Evolutionary conservation across 2,113 vertebrate genomes (phyloP), one percentile per base, ranked within the genome.

Genomic region (Embiotoca jacksoni): DNA sequence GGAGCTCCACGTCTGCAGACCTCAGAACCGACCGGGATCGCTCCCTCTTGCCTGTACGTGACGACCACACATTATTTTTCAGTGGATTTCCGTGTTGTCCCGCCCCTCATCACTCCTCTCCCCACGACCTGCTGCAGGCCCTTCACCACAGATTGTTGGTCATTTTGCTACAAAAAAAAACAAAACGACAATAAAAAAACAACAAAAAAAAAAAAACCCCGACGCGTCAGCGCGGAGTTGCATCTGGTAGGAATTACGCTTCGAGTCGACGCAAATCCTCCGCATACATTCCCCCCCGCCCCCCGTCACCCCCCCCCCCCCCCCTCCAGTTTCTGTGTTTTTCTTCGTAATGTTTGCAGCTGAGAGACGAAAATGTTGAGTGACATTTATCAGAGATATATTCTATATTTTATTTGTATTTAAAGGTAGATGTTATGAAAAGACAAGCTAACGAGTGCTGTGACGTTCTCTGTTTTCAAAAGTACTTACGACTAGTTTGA

Each of bases 401-500:
- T 92, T 92, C 90, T 92, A 91, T 94, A 94, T 95, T 94, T 94
- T 94, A 94, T 94, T 94, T 94, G 92, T 94, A 94, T 95, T 94
- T 93, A 94, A 93, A 93, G 84, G 91, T 93, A 93, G 90, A 93
- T 93, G 86, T 92, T 89, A 92, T 89, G 80, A 91, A 85, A 89
- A 94, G 91, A 93, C 90, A 90, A 93, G 93, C 93, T 95, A 94
- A 93, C 78, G 92, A 93, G 93, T 93, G 93, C 94, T 94, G 95
- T 94, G 92, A 94, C 88, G 92, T 93, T 88, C 81, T 90, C 80
- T 90, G 83, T 92, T 90, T 92, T 89, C 88, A 91, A 85, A 93
- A 92, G 90, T 94, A 93, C 90, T 83, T 93, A 87, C 81, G 90
- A 92, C 85, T 93, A 94, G 92, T 92, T 90, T 77, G 88, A 91